These are phyloP conservation scores for Biston stratarius DNA, from an alignment of 2,888 invertebrate species.

Conservation along the genomic window DNA sequence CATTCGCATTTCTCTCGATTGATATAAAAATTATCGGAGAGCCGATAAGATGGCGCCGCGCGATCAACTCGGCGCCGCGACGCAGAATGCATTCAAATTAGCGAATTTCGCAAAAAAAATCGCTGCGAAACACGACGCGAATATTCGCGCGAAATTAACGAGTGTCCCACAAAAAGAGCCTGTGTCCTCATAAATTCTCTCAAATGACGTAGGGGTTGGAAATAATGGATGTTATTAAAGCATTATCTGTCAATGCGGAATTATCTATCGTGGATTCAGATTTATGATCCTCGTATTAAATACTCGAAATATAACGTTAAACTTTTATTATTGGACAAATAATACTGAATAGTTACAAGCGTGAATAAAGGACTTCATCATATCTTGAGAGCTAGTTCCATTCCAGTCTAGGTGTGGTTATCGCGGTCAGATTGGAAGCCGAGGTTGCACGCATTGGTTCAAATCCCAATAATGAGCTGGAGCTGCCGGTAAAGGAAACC, in stretches of 20 bases:
- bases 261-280: conserved; percentile 27
- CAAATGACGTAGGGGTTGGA: conserved; percentile 29
- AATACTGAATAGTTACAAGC: too few relatives aligned
- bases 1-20: conserved; percentile 37
- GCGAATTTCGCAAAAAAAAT: conserved; percentile 37
- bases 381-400: too few relatives aligned
- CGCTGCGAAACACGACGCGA: conserved; percentile 32
- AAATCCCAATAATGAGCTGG: too few relatives aligned
- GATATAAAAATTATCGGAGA: conserved; percentile 40
- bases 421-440: too few relatives aligned
- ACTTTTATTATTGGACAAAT: too few relatives aligned
- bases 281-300: conserved; percentile 8
- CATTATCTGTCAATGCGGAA: conserved; percentile 29
- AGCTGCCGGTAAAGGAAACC: too few relatives aligned
- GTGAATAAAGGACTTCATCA: too few relatives aligned
- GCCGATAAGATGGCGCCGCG: conserved; percentile 41
- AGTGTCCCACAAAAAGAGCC: conserved; percentile 32
- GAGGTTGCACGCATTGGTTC: too few relatives aligned
- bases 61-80: conserved; percentile 36
- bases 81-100: conserved; percentile 48
- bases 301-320: neutral
- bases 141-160: conserved; percentile 37
- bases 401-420: too few relatives aligned
- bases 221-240: conserved; percentile 37
- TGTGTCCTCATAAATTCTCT: conserved; percentile 24